A percentile compares a stretch with the other conserved stretches of the same genome.
Evolutionary conservation across 35 echinoderm and acorn worm species (phyloP).

Genomic region (Anneissia japonica): DNA sequence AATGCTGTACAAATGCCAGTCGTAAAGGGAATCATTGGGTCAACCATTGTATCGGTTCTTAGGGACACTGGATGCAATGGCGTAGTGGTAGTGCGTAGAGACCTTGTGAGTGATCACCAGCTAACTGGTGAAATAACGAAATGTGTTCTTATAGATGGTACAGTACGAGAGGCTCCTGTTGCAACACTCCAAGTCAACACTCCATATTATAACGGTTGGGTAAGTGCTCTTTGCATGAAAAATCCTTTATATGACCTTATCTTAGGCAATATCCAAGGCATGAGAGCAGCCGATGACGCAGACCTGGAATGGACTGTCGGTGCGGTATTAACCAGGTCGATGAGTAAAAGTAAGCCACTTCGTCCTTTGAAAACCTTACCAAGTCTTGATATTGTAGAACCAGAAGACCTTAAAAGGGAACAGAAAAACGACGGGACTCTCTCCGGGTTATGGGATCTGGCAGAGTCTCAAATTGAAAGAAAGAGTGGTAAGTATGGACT

Average conservation of each 20-base stretch:
- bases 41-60: slow-evolving; percentile 13
- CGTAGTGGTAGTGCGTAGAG: slow-evolving; percentile 36
- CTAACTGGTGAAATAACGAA: slow-evolving; percentile 16
- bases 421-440: no score
- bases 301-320: neutral
- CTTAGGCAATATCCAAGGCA: slow-evolving; percentile 33
- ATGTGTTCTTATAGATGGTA: slow-evolving; percentile 59
- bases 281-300: slow-evolving; percentile 26
- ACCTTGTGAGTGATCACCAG: slow-evolving; percentile 17
- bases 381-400: no score
- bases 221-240: slow-evolving; percentile 46
- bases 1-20: neutral
- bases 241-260: slow-evolving; percentile 41
- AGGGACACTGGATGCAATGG: slow-evolving; percentile 49
- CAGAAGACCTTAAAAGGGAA: no score
- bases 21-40: slow-evolving; percentile 4
- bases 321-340: no score
- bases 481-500: no score
- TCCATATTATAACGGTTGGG: slow-evolving; percentile 44
- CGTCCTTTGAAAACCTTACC: no score
- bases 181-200: slow-evolving; percentile 33
- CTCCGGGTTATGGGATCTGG: no score
- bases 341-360: no score
- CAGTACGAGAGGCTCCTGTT: slow-evolving; percentile 6
- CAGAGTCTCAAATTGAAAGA: no score